These are phyloP conservation scores for Alsophila aescularia DNA, from an alignment of 2,888 invertebrate species.

Conservation along the genomic window DNA sequence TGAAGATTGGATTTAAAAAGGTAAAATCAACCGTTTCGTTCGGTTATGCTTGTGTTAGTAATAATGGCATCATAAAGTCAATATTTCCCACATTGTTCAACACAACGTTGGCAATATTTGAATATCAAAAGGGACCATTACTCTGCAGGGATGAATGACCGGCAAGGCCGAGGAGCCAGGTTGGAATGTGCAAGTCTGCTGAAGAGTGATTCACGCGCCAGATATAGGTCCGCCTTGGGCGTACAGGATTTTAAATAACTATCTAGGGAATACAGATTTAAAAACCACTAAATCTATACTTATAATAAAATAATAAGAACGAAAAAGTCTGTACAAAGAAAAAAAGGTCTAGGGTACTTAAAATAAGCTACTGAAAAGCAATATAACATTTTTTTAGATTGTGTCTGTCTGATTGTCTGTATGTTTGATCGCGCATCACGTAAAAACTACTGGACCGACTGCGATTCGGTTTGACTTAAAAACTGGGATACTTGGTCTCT, in stretches of 20 bases:
- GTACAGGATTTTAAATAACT: conserved; percentile 9
- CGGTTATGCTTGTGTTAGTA: background rate
- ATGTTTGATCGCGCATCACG: too few relatives aligned
- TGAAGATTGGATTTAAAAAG: background rate
- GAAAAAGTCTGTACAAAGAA: too few relatives aligned
- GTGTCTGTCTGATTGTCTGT: too few relatives aligned
- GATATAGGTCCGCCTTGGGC: conserved; percentile 29
- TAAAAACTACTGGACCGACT: too few relatives aligned
- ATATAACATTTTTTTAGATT: too few relatives aligned
- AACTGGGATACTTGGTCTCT: too few relatives aligned
- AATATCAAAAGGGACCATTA: conserved; percentile 35
- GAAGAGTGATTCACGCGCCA: conserved; percentile 61
- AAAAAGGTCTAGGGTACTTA: too few relatives aligned
- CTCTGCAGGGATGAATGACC: conserved; percentile 73
- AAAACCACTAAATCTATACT: background rate
- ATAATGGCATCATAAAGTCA: conserved; percentile 11
- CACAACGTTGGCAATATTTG: conserved; percentile 23
- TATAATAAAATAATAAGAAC: too few relatives aligned
- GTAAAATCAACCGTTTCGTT: background rate
- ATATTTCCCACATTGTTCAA: conserved; percentile 24
- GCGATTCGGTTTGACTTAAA: too few relatives aligned
- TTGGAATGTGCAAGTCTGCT: conserved; percentile 61
- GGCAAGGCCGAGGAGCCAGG: conserved; percentile 64
- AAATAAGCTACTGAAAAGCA: too few relatives aligned
- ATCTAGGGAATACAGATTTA: background rate